These are phyloP conservation scores for Eucidaris tribuloides DNA, from an alignment of 35 echinoderm and acorn worm species.

Conservation along the genomic window DNA sequence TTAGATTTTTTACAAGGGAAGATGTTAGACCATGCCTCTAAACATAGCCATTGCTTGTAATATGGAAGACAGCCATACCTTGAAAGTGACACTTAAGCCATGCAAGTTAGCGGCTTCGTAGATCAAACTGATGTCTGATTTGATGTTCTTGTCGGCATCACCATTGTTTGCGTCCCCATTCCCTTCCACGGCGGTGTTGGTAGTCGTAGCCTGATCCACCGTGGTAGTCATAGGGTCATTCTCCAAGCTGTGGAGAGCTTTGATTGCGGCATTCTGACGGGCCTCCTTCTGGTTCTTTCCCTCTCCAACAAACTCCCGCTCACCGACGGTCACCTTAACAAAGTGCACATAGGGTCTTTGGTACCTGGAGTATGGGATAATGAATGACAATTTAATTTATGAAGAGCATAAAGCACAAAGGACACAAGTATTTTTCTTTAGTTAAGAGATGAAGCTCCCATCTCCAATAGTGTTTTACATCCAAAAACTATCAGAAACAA, in stretches of 20 bases:
- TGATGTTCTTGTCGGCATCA: constrained; percentile 48
- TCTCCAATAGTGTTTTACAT: no score
- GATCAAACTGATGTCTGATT: constrained; percentile 92
- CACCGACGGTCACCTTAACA: constrained; percentile 65
- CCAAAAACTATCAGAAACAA: no score
- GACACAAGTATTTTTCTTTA: no score
- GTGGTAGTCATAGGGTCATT: constrained; percentile 57
- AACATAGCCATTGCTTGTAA: no score
- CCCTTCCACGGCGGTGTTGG: constrained; percentile 4
- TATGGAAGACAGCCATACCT: no score
- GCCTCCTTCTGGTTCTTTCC: constrained; percentile 76
- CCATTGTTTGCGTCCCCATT: constrained; percentile 1
- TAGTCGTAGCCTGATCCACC: constrained; percentile 62
- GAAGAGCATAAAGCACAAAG: no score
- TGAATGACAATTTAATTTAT: no score
- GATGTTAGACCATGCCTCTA: no score
- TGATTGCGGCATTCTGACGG: constrained; percentile 81
- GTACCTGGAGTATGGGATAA: no score
- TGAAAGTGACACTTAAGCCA: constrained; percentile 69
- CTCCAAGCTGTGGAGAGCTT: constrained; percentile 62
- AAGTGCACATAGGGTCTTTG: constrained; percentile 49
- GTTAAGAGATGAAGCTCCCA: no score
- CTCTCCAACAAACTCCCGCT: constrained; percentile 86
- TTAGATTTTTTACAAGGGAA: no score
- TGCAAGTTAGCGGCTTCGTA: constrained; percentile 91